Evolutionary conservation across 2,113 vertebrate species (phyloP).

Genomic region (Cervus canadensis): DNA sequence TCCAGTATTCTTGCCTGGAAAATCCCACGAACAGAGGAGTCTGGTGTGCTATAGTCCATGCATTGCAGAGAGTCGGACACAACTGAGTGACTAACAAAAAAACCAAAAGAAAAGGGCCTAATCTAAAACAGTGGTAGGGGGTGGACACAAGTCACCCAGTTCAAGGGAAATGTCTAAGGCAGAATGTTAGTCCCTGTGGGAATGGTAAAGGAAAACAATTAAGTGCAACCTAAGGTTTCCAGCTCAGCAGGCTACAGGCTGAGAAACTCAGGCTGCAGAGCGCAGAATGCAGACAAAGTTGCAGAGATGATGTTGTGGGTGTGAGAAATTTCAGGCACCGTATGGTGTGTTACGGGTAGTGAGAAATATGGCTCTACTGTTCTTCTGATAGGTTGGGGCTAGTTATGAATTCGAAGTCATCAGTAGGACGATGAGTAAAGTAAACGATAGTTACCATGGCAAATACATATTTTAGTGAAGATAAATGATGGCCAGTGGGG

Average conservation of each 20-base stretch:
- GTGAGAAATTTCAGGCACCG: background rate
- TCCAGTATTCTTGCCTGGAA: background rate
- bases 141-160: background rate
- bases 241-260: background rate
- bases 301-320: background rate
- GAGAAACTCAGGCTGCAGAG: background rate
- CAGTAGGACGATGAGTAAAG: background rate
- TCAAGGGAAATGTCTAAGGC: background rate
- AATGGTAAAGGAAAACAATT: background rate
- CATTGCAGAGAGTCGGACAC: background rate
- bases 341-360: background rate
- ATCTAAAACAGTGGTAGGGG: background rate
- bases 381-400: background rate
- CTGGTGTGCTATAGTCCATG: background rate
- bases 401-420: background rate
- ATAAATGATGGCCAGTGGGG: background rate
- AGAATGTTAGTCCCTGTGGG: background rate
- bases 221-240: background rate
- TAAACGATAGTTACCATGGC: background rate
- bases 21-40: background rate
- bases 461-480: background rate
- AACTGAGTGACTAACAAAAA: background rate
- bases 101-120: background rate
- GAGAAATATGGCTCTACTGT: background rate
- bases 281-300: background rate